These are phyloP conservation scores for Mionectes olivaceus DNA, from an alignment of 2,797 vertebrate species.

Conservation along the genomic window DNA sequence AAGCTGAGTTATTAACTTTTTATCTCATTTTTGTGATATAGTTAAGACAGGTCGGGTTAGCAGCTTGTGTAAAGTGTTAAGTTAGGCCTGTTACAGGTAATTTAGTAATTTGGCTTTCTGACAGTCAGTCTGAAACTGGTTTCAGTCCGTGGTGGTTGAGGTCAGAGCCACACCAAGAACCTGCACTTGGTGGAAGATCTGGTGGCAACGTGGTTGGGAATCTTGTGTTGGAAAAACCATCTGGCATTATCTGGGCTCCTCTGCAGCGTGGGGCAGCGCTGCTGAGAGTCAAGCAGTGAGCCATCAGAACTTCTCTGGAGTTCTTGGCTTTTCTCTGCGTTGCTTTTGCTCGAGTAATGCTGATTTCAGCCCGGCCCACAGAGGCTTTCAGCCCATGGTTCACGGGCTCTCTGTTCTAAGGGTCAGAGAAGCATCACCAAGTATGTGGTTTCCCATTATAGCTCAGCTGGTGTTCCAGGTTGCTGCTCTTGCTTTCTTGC, in stretches of 20 bases:
- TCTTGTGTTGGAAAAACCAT: neutral
- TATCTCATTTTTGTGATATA: neutral
- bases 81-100: neutral
- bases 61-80: neutral
- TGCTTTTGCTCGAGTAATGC: neutral
- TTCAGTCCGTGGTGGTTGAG: neutral
- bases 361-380: neutral
- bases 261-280: rapidly evolving
- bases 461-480: neutral
- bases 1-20: constrained; percentile 2
- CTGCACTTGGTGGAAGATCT: rapidly evolving
- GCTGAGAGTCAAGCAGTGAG: neutral
- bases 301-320: neutral
- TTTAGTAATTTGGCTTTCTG: neutral
- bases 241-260: neutral
- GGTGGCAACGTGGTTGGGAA: neutral
- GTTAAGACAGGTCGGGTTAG: neutral
- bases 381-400: neutral
- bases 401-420: neutral
- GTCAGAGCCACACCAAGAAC: neutral
- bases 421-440: neutral
- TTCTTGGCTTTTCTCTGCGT: neutral
- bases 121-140: neutral
- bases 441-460: neutral
- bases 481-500: neutral